Evolutionary conservation across 30 jellyfish, hydroid and myxozoan genomes (phyloP).

Genomic region (Aurelia sp.): DNA sequence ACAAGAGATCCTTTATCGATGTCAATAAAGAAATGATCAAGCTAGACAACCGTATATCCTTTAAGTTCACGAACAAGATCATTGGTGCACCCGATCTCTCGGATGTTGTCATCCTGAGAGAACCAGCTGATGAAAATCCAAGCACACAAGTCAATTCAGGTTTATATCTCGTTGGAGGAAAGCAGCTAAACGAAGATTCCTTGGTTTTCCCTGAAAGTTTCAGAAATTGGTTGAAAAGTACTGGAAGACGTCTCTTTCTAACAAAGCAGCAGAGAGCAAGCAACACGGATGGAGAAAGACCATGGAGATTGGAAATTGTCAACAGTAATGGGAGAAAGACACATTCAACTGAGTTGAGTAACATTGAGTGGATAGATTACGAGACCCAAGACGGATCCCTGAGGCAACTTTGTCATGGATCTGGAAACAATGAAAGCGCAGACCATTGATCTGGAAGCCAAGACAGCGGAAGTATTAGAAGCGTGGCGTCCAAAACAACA

Average conservation of each 20-base stretch:
- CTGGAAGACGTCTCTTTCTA: neutral
- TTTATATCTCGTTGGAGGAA: conserved; percentile 28
- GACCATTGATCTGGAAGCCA: conserved; percentile 12
- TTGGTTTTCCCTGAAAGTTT: conserved; percentile 15
- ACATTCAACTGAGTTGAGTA: neutral
- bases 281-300: neutral
- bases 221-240: conserved; percentile 12
- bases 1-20: conserved; percentile 13
- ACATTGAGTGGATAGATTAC: conserved; percentile 37
- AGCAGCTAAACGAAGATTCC: conserved; percentile 31
- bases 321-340: conserved; percentile 3
- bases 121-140: conserved; percentile 4
- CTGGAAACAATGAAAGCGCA: conserved; percentile 2
- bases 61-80: neutral
- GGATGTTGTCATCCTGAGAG: conserved; percentile 7
- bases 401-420: conserved; percentile 16
- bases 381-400: conserved; percentile 27
- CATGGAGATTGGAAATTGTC: conserved; percentile 10
- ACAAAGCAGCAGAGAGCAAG: neutral
- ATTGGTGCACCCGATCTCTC: conserved; percentile 2
- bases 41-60: neutral
- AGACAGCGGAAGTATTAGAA: neutral
- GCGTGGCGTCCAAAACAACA: too few relatives aligned
- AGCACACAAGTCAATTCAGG: neutral
- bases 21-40: conserved; percentile 28